phyloP scores from a whole-genome alignment of 2,888 invertebrate genomes.

The Orthosia gracilis region DNA sequence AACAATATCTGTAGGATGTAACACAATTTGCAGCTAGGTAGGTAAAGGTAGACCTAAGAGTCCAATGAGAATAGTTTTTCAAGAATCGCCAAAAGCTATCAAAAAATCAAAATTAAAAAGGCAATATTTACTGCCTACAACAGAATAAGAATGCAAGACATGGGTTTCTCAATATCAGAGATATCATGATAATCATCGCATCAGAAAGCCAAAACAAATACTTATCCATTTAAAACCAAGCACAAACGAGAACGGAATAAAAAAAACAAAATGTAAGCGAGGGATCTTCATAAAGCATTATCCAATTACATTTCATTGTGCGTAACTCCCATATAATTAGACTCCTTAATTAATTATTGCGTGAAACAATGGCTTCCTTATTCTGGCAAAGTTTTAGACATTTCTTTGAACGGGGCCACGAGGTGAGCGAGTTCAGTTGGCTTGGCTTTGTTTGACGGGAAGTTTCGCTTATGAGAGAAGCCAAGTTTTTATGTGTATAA shows the following conservation, averaged over 20 bases:
- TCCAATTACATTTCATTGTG: slow-evolving; percentile 53
- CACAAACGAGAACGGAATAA: slow-evolving; percentile 18
- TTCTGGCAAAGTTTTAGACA: slow-evolving; percentile 38
- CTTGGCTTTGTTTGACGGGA: background rate
- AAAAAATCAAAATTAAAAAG: too few species aligned
- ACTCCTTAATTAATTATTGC: slow-evolving; percentile 62
- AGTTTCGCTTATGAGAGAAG: background rate
- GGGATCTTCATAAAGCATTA: slow-evolving; percentile 45
- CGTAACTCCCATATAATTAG: slow-evolving; percentile 59
- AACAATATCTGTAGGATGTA: too few species aligned
- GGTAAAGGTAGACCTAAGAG: too few species aligned
- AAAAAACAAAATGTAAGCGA: slow-evolving; percentile 40
- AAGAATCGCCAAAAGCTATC: too few species aligned
- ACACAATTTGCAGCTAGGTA: too few species aligned
- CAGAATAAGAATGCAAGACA: background rate
- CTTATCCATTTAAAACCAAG: slow-evolving; percentile 14
- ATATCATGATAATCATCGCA: background rate
- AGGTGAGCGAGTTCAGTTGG: slow-evolving; percentile 20
- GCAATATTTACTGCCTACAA: too few species aligned
- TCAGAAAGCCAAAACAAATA: slow-evolving; percentile 21
- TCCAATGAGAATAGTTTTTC: too few species aligned
- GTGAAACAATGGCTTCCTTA: slow-evolving; percentile 56
- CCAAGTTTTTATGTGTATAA: background rate
- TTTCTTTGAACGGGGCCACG: slow-evolving; percentile 39
- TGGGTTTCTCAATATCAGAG: background rate